Evolutionary conservation across 2,797 vertebrate genomes (phyloP).

Genomic region (Xyrichtys novacula): DNA sequence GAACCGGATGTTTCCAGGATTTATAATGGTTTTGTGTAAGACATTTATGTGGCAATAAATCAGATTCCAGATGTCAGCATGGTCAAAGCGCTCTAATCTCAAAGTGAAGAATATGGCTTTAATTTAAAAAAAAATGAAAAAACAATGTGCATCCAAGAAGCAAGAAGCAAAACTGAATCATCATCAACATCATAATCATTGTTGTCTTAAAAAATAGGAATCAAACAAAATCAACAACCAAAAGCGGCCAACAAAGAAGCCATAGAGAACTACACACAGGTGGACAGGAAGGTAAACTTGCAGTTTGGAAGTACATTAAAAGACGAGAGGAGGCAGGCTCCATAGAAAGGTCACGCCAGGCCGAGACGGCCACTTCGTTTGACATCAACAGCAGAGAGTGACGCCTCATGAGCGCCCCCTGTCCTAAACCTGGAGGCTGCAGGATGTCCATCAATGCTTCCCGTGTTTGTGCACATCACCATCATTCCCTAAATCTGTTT

Average conservation of each 20-base stretch:
- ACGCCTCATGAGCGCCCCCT: slow-evolving; percentile 57
- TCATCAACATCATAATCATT: slow-evolving; percentile 14
- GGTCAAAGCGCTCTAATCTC: slow-evolving; percentile 58
- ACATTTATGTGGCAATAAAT: slow-evolving; percentile 18
- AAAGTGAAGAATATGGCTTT: slow-evolving; percentile 84
- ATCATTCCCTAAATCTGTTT: slow-evolving; percentile 4
- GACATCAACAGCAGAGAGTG: slow-evolving; percentile 71
- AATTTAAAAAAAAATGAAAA: no score
- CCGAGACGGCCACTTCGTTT: slow-evolving; percentile 64
- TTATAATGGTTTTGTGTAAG: not conserved
- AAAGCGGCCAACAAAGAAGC: slow-evolving; percentile 80
- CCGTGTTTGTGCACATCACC: slow-evolving; percentile 11
- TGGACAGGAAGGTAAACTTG: slow-evolving; percentile 89
- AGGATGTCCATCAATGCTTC: slow-evolving; percentile 6
- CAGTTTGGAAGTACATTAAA: slow-evolving; percentile 90
- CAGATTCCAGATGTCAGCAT: slow-evolving; percentile 31
- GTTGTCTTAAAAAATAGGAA: slow-evolving; percentile 20
- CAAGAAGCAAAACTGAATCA: slow-evolving; percentile 59
- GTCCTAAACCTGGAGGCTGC: not conserved
- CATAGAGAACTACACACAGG: slow-evolving; percentile 87
- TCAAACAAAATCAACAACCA: slow-evolving; percentile 69
- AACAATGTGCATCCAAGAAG: slow-evolving; percentile 84
- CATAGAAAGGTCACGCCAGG: slow-evolving; percentile 53
- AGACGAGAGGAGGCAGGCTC: slow-evolving; percentile 84
- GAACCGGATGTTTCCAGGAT: not conserved